phyloP scores from a whole-genome alignment of 1,140 invertebrate genomes.

The Diachasmimorpha longicaudata region DNA sequence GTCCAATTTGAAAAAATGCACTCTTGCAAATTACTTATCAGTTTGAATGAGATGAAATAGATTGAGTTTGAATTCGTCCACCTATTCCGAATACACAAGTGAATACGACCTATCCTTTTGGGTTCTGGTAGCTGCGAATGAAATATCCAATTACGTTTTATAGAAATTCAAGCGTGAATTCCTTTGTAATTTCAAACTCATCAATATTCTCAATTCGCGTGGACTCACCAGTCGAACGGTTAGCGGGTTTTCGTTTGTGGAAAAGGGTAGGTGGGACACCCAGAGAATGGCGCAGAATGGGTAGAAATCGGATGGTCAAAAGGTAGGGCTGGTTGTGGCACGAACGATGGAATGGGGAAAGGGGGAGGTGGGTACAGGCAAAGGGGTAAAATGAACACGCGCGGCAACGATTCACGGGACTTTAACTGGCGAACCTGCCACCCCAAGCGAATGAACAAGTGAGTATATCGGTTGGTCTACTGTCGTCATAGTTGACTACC shows the following conservation, averaged over 20 bases:
- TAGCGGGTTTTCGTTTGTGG: neutral
- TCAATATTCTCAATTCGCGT: conserved; percentile 27
- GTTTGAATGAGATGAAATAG: neutral
- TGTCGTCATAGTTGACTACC: neutral
- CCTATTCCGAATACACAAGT: neutral
- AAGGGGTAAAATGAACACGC: conserved; percentile 4
- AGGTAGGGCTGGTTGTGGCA: neutral
- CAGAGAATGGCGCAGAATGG: neutral
- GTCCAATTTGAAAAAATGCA: neutral
- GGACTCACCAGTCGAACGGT: conserved; percentile 9
- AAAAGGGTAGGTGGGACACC: neutral
- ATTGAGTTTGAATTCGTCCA: neutral
- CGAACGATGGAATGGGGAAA: neutral
- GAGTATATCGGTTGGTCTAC: conserved; percentile 11
- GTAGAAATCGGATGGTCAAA: neutral
- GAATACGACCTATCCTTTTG: neutral
- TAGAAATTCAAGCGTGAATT: conserved; percentile 26
- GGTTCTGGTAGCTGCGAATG: conserved; percentile 11
- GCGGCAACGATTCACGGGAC: conserved; percentile 3
- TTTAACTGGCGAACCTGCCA: conserved; percentile 3
- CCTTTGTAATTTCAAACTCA: conserved; percentile 31
- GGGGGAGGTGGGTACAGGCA: neutral
- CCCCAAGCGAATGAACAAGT: conserved; percentile 12
- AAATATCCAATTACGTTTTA: conserved; percentile 29
- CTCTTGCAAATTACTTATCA: neutral